phyloP scores from a whole-genome alignment of 2,113 vertebrate species.

The Panthera tigris region DNA sequence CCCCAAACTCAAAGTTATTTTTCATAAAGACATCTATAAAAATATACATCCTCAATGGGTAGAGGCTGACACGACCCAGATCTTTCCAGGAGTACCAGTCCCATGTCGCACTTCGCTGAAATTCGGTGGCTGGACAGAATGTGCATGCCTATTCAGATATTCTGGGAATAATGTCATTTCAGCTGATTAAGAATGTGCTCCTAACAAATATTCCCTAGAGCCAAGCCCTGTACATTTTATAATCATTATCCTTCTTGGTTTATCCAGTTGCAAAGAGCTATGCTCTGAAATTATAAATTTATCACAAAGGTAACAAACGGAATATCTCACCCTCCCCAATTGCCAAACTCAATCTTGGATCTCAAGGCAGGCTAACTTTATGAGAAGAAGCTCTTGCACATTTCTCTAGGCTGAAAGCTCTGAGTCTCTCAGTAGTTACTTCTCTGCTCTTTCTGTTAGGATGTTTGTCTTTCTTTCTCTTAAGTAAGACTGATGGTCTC shows the following conservation, averaged over 20 bases:
- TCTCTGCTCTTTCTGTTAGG: neutral
- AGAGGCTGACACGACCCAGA: neutral
- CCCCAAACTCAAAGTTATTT: neutral
- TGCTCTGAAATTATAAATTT: conserved; percentile 52
- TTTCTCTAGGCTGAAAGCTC: neutral
- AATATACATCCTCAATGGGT: neutral
- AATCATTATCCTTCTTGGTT: conserved; percentile 52
- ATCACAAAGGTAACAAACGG: conserved; percentile 40
- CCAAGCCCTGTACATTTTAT: neutral
- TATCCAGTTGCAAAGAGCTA: conserved; percentile 21
- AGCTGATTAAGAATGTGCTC: conserved; percentile 57
- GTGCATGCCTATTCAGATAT: conserved; percentile 20
- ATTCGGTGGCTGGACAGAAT: neutral
- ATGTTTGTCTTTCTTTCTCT: neutral
- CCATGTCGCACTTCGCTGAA: conserved; percentile 13
- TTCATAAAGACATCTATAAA: conserved; percentile 20
- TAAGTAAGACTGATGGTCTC: neutral
- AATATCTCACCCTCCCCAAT: neutral
- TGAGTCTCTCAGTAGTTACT: neutral
- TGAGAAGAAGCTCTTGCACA: neutral
- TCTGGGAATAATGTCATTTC: conserved; percentile 22
- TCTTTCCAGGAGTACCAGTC: neutral
- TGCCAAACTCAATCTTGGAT: neutral
- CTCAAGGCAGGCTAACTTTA: neutral
- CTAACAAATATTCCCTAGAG: conserved; percentile 22